Percentiles rank a stretch among this genome's conserved stretches.
phyloP scores from a whole-genome alignment of 2,797 vertebrate species.

The Macrochelys suwanniensis region DNA sequence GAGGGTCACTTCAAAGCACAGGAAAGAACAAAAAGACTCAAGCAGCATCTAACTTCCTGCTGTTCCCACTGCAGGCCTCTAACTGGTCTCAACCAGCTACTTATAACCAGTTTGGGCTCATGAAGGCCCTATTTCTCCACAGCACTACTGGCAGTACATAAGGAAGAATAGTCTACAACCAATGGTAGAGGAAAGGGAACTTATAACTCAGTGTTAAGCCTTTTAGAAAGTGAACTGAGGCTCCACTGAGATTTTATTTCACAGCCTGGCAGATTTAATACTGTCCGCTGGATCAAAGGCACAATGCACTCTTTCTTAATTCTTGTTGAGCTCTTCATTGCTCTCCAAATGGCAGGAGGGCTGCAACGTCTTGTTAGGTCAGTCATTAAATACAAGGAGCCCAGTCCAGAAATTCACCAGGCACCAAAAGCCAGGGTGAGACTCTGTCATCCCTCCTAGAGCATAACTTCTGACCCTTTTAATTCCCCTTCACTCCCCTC shows the following conservation, averaged over 20 bases:
- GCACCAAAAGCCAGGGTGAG: constrained; percentile 55
- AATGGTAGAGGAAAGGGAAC: constrained; percentile 53
- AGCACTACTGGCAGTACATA: constrained; percentile 42
- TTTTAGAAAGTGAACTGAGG: constrained; percentile 74
- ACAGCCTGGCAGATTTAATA: constrained; percentile 65
- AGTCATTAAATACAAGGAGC: constrained; percentile 66
- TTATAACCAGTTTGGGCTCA: constrained; percentile 46
- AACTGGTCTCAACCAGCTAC: constrained; percentile 61
- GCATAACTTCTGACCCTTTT: constrained; percentile 36
- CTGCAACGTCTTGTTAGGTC: constrained; percentile 63
- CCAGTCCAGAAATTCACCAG: constrained; percentile 56
- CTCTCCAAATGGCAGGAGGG: constrained; percentile 63
- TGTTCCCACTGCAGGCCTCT: constrained; percentile 56
- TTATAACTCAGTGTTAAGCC: constrained; percentile 69
- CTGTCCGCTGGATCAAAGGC: constrained; percentile 71
- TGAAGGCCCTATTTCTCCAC: background rate
- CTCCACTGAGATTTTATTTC: constrained; percentile 73
- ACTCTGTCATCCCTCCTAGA: constrained; percentile 48
- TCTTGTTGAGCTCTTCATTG: constrained; percentile 58
- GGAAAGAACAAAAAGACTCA: constrained; percentile 63
- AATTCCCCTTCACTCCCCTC: constrained; percentile 52
- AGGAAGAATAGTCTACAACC: constrained; percentile 44
- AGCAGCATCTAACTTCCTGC: background rate
- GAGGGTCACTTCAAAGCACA: constrained; percentile 52
- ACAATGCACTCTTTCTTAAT: constrained; percentile 71